These are phyloP conservation scores for Takifugu rubripes DNA, from an alignment of 2,797 vertebrate genomes.

Conservation along the genomic window DNA sequence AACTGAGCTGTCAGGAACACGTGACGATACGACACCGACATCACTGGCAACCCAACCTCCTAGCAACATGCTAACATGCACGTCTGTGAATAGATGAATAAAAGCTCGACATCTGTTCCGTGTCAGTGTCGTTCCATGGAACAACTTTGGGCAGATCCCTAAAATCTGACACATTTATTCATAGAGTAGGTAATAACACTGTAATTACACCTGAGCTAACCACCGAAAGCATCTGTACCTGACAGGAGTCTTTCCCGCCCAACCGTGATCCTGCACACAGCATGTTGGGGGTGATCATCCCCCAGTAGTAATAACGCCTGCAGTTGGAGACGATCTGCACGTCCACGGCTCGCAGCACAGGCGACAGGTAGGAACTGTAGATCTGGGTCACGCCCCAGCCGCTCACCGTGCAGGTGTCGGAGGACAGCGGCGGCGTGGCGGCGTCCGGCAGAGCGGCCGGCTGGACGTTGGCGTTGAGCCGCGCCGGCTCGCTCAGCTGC, in stretches of 20 bases:
- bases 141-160: too few species aligned
- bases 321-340: constrained; percentile 57
- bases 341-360: constrained; percentile 71
- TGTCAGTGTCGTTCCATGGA: too few species aligned
- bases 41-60: too few species aligned
- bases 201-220: too few species aligned
- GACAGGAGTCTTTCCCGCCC: constrained; percentile 79
- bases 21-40: too few species aligned
- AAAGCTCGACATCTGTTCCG: too few species aligned
- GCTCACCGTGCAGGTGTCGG: constrained; percentile 69
- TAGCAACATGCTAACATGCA: too few species aligned
- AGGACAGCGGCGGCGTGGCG: accelerated
- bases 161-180: too few species aligned
- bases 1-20: too few species aligned
- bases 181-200: too few species aligned
- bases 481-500: constrained; percentile 66
- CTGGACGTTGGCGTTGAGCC: constrained; percentile 62
- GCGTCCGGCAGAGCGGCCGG: constrained; percentile 42
- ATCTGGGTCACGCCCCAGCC: constrained; percentile 77
- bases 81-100: too few species aligned
- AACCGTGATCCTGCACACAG: constrained; percentile 70
- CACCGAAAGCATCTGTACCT: constrained; percentile 53
- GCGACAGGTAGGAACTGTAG: constrained; percentile 66
- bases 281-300: constrained; percentile 71
- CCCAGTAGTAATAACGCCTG: constrained; percentile 62